phyloP scores from a whole-genome alignment of 2,113 vertebrate species.

The Perca flavescens region DNA sequence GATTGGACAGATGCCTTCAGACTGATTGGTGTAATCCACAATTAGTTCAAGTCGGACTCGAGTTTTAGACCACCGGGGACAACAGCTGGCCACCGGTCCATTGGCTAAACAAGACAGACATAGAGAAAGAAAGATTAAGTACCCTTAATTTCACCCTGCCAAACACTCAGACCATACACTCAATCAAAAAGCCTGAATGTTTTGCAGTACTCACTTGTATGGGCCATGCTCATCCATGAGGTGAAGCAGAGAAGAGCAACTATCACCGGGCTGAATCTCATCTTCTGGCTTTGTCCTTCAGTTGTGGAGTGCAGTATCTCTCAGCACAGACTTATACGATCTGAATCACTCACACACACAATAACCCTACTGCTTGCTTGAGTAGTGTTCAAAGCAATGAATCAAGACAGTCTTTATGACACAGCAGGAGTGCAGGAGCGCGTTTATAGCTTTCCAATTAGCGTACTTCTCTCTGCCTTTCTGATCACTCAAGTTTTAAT shows the following conservation, averaged over 20 bases:
- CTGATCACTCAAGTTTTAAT: neutral
- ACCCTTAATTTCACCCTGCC: neutral
- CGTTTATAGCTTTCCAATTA: neutral
- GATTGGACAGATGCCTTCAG: constrained; percentile 43
- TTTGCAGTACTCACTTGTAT: constrained; percentile 65
- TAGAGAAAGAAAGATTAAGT: constrained; percentile 2
- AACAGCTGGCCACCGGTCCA: constrained; percentile 41
- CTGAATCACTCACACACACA: neutral
- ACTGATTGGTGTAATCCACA: constrained; percentile 60
- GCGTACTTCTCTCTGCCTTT: neutral
- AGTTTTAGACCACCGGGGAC: accelerated
- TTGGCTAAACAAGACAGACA: constrained; percentile 50
- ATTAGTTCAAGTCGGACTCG: accelerated
- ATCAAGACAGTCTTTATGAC: neutral
- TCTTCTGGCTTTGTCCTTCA: constrained; percentile 44
- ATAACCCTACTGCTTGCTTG: neutral
- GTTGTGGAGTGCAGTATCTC: neutral
- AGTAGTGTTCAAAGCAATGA: neutral
- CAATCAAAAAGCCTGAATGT: accelerated
- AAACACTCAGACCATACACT: neutral
- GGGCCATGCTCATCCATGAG: constrained; percentile 35
- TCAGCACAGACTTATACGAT: neutral
- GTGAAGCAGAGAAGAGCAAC: constrained; percentile 51
- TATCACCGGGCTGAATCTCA: constrained; percentile 44
- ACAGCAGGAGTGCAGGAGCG: neutral